Base-by-base conservation (phyloP, 2,888 invertebrate species). In the Blastobasis adustella region DNA sequence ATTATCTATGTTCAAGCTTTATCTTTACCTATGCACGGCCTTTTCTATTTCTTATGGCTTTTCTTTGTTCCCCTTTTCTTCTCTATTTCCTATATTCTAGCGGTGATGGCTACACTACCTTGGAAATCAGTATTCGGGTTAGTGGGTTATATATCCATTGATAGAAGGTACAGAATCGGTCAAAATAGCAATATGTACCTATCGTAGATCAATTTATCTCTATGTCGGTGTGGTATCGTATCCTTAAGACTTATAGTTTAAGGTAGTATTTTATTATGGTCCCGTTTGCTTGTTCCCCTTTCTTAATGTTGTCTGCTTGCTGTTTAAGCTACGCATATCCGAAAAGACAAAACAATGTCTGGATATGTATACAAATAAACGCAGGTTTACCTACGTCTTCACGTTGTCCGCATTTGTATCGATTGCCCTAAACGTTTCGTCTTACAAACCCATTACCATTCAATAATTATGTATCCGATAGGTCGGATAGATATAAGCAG, bases 21-120 rank as follows among this genome's bases (percentile, higher is more conserved):
- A 51, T 50, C 52, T 54, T 50, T 52, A 51, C 50, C 55, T 57
- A 50, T 63, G 68, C 69, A 70, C 69, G 69, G 58, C 51, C 55
- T 55, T 43, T 51, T 64, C 61, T 62, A 58, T 54, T 56, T 60
- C 51, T 59, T 68, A 46, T 56, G 59, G 38, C 55, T 52, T 56
- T 54, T 49, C 49, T 58, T 56, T 6, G 52, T 50, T 56, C 51
- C 7, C 47, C 46, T 46, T 60, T 50, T 60, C 56, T 50, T 55
- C 54, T 47, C 58, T 60, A 52, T 46, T 51, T 51, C 59, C 55
- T 49, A 53, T 55, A 56, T 51, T 53, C 55, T 58, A 58, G 54
- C 23, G 68, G 65, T 71, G 64, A 59, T 58, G 64, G 69, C 54
- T 59, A 60, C n/a, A n/a, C 54, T 60, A 58, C 49, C 3, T 23